Base-by-base conservation (phyloP, 2,888 invertebrate species). In the Lasioglossum villosulum region DNA sequence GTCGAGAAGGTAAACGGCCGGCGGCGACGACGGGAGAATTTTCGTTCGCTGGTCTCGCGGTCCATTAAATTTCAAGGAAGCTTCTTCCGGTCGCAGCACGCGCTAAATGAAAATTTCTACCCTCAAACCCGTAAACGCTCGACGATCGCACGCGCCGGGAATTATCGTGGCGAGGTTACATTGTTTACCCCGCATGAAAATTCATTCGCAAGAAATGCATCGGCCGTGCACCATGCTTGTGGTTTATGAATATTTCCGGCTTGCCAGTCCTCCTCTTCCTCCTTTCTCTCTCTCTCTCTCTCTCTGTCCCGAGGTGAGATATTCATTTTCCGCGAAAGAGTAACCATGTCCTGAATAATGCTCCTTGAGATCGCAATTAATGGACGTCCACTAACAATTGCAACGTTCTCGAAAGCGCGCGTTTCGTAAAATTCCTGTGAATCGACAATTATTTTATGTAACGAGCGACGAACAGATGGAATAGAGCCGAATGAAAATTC, bases 11-110 rank as follows among this genome's bases (percentile, higher is more conserved):
- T 66, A 66, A 66, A 34, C 27, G 39, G 42, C 16, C 71, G 52
- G 52, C 52, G n/a, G 37, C 14, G 42, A 6, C 42, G 16, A 42
- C n/a, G 42, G 16, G n/a, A 8, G 66, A 71, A 71, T 42, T 42
- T 71, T 71, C 39, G 70, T 70, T 42, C 14, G 42, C 42, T 42
- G 42, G n/a, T n/a, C 39, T n/a, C 39, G 77, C 68, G 73, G 74
- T 77, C 74, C 82, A 84, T 84, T 82, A 82, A 84, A 78, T 84
- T 82, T 82, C 78, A 70, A 52, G 34, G n/a, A 12, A 66, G 37
- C 68, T 82, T 83, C 75, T 80, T n/a, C 59, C 48, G 19, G 10
- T 42, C 72, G n/a, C 72, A 12, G 16, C 8, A 14, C 56, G 48
- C 23, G 37, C n/a, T 68, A 68, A 68, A 68, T 68, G 68, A 68